Conservation (phyloP, 2,113 vertebrate species). For the Sinocyclocheilus maitianheensis region DNA sequence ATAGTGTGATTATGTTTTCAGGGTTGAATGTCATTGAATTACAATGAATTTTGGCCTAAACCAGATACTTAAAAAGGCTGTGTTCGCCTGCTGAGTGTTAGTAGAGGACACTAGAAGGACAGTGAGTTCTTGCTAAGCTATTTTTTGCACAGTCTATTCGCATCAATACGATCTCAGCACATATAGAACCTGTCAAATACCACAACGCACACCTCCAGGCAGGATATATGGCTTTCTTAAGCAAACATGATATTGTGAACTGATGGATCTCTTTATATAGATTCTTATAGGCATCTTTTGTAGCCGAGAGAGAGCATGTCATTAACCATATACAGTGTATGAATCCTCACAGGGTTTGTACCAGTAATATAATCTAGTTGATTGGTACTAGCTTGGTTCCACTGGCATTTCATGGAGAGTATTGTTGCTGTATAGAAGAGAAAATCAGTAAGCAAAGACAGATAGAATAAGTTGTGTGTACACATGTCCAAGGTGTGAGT, state of each 20-base stretch:
- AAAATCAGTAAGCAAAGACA: not conserved
- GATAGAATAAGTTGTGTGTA: not conserved
- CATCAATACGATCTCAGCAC: slow-evolving; percentile 27
- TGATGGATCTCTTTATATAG: not conserved
- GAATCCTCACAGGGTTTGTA: not conserved
- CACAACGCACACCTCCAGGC: slow-evolving; percentile 8
- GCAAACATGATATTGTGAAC: slow-evolving; percentile 18
- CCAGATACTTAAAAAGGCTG: not conserved
- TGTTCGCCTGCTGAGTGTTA: not conserved
- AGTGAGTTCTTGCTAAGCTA: slow-evolving; percentile 37
- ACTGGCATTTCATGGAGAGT: not conserved
- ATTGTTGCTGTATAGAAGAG: not conserved
- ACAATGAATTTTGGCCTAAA: not conserved
- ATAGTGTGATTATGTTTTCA: not conserved
- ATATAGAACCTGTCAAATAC: slow-evolving; percentile 1
- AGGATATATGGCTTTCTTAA: slow-evolving; percentile 30
- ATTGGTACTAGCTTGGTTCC: not conserved
- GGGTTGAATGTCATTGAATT: slow-evolving; percentile 5
- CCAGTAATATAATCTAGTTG: not conserved
- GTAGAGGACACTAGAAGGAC: slow-evolving; percentile 41
- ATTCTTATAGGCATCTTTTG: not conserved
- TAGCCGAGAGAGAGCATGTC: not conserved
- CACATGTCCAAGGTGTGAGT: not conserved
- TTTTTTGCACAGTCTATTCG: slow-evolving; percentile 24
- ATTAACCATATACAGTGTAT: not conserved